Conservation (phyloP, 1,140 invertebrate genomes). For the Acromyrmex heyeri region DNA sequence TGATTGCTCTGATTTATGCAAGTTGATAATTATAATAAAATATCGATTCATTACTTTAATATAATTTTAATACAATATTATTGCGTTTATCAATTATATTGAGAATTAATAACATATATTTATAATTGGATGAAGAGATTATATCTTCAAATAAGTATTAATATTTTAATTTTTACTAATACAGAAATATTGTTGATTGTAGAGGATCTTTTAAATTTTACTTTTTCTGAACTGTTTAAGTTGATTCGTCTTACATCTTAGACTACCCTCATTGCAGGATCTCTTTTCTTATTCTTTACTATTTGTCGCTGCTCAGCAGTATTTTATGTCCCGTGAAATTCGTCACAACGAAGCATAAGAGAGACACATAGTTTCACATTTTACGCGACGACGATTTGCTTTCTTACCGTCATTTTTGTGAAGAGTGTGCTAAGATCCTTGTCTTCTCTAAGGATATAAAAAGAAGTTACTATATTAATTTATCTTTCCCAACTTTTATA, state of each 20-base stretch:
- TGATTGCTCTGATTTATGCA: background rate
- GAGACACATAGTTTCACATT: constrained; percentile 62
- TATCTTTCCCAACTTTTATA: constrained; percentile 15
- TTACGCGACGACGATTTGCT: constrained; percentile 72
- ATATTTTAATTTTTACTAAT: constrained; percentile 14
- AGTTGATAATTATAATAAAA: background rate
- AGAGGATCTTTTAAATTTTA: constrained; percentile 29
- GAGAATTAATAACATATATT: background rate
- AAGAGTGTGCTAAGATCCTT: background rate
- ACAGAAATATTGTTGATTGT: background rate
- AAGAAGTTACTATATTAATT: background rate
- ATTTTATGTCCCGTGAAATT: constrained; percentile 77
- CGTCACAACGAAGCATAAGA: constrained; percentile 64
- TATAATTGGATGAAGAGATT: background rate
- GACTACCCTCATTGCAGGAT: background rate
- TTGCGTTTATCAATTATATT: background rate
- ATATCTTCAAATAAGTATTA: background rate
- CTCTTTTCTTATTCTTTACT: constrained; percentile 38
- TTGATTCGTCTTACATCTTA: constrained; percentile 4
- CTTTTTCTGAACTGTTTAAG: background rate
- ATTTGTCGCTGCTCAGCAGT: background rate
- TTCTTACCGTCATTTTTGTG: constrained; percentile 45
- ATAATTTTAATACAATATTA: background rate
- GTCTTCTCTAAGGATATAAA: constrained; percentile 30
- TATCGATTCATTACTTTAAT: background rate